Percentiles rank a stretch among this genome's conserved stretches.
These are phyloP conservation scores for Puma concolor DNA, from an alignment of 2,113 vertebrate species.

Conservation along the genomic window DNA sequence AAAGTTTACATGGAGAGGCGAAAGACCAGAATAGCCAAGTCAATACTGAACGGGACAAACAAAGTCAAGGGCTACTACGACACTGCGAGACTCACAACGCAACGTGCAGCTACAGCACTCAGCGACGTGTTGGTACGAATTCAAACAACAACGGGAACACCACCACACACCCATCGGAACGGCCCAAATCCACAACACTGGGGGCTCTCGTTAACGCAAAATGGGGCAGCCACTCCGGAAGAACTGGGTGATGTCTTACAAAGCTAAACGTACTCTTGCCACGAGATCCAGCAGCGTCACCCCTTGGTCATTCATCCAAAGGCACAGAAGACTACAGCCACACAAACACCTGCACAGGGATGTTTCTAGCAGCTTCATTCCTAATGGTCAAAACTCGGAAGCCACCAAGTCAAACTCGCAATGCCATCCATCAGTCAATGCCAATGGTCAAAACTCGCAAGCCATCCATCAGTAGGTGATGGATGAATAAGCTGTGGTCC, in stretches of 20 bases:
- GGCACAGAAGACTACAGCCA: background rate
- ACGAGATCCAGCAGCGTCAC: accelerated
- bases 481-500: background rate
- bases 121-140: background rate
- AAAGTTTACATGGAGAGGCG: background rate
- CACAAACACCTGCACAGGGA: background rate
- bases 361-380: background rate
- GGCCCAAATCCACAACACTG: background rate
- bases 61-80: background rate
- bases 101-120: background rate
- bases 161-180: too few species aligned
- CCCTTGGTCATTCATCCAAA: background rate
- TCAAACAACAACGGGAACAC: background rate
- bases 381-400: background rate
- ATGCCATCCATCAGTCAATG: too few species aligned
- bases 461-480: background rate
- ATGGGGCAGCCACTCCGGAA: background rate
- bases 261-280: background rate
- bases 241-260: background rate
- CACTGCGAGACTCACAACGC: background rate
- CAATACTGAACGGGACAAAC: background rate
- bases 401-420: background rate
- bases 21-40: background rate
- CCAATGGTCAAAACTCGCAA: background rate
- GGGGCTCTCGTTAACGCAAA: too few species aligned